Evolutionary conservation across 2,888 invertebrate genomes (phyloP).

Genomic region (Cephus runcator): DNA sequence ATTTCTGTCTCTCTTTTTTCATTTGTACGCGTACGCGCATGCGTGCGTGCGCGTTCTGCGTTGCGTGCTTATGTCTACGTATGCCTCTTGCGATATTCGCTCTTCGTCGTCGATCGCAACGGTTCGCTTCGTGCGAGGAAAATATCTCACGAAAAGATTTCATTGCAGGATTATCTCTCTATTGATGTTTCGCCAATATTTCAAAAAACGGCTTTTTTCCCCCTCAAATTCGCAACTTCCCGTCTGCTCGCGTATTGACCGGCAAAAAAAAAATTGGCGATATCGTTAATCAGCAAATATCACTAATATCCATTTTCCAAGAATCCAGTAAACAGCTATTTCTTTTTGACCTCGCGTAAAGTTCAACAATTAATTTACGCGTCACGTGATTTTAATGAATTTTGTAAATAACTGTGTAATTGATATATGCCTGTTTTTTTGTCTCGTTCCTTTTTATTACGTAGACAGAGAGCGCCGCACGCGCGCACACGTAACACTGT

Average conservation of each 20-base stretch:
- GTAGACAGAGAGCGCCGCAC: constrained; percentile 15
- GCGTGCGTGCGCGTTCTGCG: neutral
- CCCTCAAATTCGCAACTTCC: neutral
- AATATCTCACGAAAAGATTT: neutral
- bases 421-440: neutral
- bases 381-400: neutral
- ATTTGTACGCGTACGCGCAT: neutral
- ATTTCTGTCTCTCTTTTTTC: neutral
- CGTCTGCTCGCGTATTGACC: neutral
- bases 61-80: neutral
- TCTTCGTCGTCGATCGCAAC: neutral
- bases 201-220: neutral
- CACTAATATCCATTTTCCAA: neutral
- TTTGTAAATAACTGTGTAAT: neutral
- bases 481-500: constrained; percentile 14
- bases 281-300: neutral
- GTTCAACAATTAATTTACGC: neutral
- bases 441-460: constrained; percentile 1
- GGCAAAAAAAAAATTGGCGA: neutral
- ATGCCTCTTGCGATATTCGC: neutral
- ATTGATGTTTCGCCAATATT: neutral
- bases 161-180: neutral
- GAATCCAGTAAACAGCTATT: neutral
- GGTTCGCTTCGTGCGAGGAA: neutral
- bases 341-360: neutral